phyloP scores from a whole-genome alignment of 2,113 vertebrate genomes.

The Lepisosteus osseus region DNA sequence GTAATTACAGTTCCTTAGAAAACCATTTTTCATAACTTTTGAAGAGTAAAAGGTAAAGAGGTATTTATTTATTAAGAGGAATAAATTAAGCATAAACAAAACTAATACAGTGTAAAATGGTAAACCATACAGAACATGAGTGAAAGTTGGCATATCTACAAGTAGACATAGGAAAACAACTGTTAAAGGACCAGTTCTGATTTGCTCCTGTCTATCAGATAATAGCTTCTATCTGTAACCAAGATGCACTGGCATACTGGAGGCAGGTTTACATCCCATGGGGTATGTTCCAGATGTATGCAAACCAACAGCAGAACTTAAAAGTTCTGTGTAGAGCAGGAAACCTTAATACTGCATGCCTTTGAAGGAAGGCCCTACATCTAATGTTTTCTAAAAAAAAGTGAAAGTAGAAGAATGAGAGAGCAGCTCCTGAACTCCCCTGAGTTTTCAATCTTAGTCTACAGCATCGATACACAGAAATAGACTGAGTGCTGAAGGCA shows the following conservation, averaged over 20 bases:
- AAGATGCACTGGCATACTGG: too few relatives aligned
- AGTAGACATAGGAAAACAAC: too few relatives aligned
- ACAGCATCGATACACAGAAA: constrained; percentile 25
- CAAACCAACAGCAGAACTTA: not conserved
- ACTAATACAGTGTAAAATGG: too few relatives aligned
- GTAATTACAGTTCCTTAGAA: not conserved
- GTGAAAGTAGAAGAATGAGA: constrained; percentile 23
- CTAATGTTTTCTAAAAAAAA: constrained; percentile 41
- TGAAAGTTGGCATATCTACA: too few relatives aligned
- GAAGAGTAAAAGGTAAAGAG: not conserved
- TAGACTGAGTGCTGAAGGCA: constrained; percentile 15
- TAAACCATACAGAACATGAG: too few relatives aligned
- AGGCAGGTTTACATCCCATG: not conserved
- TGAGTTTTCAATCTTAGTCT: constrained; percentile 12
- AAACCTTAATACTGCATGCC: constrained; percentile 34
- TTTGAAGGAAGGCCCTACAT: constrained; percentile 31
- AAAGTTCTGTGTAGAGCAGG: not conserved
- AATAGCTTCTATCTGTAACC: too few relatives aligned
- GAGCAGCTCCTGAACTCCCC: constrained; percentile 13
- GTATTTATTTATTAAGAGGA: too few relatives aligned
- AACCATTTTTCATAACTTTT: not conserved
- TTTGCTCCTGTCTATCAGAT: too few relatives aligned
- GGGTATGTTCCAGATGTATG: not conserved
- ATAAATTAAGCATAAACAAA: too few relatives aligned
- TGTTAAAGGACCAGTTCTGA: too few relatives aligned